Percentiles rank a stretch among this genome's conserved stretches.
Evolutionary conservation across 2,888 invertebrate species (phyloP).

Genomic region (Camponotus fellah): DNA sequence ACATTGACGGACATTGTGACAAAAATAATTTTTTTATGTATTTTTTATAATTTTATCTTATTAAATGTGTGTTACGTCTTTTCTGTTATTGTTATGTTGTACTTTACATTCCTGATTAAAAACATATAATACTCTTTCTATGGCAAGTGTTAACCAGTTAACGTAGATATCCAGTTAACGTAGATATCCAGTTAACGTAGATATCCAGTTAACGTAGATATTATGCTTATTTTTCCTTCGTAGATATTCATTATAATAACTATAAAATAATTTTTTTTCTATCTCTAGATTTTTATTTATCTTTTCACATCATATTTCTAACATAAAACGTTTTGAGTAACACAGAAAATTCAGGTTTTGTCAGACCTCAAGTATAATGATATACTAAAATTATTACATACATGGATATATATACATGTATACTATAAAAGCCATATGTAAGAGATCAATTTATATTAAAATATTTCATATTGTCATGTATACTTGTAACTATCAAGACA

Average conservation of each 20-base stretch:
- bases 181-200: background rate
- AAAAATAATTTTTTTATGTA: background rate
- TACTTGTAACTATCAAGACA: slow-evolving; percentile 82
- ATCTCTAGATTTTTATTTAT: slow-evolving; percentile 43
- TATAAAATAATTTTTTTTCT: background rate
- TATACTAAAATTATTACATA: slow-evolving; percentile 81
- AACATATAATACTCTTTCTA: background rate
- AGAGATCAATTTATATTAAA: slow-evolving; percentile 82
- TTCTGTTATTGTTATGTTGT: background rate
- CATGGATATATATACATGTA: slow-evolving; percentile 73
- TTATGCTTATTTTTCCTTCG: background rate
- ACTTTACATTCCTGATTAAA: background rate
- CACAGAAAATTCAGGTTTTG: slow-evolving; percentile 84
- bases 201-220: background rate
- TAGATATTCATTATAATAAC: background rate
- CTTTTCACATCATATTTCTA: slow-evolving; percentile 70
- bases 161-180: background rate
- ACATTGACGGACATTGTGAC: background rate
- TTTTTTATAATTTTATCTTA: background rate
- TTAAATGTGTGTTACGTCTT: background rate
- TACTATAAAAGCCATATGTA: slow-evolving; percentile 69
- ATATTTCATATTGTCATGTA: slow-evolving; percentile 83
- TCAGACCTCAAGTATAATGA: slow-evolving; percentile 84
- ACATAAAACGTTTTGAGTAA: slow-evolving; percentile 74
- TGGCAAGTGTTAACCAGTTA: background rate